These are phyloP conservation scores for Brienomyrus longianalis DNA, from an alignment of 2,113 vertebrate species.

Conservation along the genomic window DNA sequence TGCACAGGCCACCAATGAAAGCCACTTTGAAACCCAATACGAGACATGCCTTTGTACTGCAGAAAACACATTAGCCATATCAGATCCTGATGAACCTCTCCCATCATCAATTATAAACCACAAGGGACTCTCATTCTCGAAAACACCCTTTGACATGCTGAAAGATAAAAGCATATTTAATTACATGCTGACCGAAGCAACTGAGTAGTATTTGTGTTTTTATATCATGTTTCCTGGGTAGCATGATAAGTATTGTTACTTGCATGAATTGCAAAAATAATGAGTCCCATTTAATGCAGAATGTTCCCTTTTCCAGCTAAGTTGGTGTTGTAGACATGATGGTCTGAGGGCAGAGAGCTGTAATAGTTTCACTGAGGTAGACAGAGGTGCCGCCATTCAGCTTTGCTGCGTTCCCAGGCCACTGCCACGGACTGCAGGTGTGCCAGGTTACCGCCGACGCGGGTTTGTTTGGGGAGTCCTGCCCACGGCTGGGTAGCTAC, in stretches of 20 bases:
- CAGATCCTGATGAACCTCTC: not conserved
- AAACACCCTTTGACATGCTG: not conserved
- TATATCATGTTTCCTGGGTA: not conserved
- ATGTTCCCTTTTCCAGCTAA: not conserved
- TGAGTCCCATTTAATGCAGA: not conserved
- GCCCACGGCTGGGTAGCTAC: constrained; percentile 74
- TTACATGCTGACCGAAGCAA: constrained; percentile 25
- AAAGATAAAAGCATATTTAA: constrained; percentile 6
- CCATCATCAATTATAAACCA: not conserved
- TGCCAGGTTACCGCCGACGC: constrained; percentile 73
- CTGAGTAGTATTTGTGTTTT: not conserved
- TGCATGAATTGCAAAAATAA: not conserved
- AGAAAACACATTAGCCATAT: constrained; percentile 10
- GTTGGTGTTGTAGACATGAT: not conserved
- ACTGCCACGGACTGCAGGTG: constrained; percentile 78
- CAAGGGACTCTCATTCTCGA: not conserved
- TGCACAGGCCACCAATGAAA: not conserved
- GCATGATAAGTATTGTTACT: not conserved
- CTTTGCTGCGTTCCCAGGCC: constrained; percentile 53
- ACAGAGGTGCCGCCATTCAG: not conserved
- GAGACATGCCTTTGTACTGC: not conserved
- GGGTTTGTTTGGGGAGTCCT: constrained; percentile 72
- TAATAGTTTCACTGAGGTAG: not conserved
- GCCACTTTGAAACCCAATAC: not conserved
- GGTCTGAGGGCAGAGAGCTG: not conserved